Evolutionary conservation across 2,113 vertebrate genomes (phyloP).

Genomic region (Ptyas mucosa): DNA sequence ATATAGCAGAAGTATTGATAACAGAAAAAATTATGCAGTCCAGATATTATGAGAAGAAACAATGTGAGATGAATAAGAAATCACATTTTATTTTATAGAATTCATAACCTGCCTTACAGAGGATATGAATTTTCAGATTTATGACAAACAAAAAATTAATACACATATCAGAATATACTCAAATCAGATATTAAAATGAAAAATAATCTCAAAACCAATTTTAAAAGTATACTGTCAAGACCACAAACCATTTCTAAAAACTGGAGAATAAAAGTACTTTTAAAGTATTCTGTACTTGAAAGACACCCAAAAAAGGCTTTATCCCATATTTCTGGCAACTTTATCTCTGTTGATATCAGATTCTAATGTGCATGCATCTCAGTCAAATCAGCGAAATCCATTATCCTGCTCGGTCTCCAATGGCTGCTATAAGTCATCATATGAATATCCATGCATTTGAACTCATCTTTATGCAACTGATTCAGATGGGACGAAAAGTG

Average conservation of each 20-base stretch:
- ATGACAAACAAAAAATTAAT: neutral
- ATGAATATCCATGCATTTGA: neutral
- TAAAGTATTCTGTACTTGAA: neutral
- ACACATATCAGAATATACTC: neutral
- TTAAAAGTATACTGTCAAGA: neutral
- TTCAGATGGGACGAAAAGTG: neutral
- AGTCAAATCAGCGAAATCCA: neutral
- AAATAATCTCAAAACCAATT: neutral
- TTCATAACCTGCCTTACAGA: neutral
- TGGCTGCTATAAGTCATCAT: neutral
- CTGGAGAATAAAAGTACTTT: neutral
- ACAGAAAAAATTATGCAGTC: neutral
- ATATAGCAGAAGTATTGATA: neutral
- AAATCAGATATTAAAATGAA: neutral
- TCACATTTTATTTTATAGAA: neutral
- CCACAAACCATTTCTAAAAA: neutral
- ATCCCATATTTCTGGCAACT: too few species aligned
- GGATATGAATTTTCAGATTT: neutral
- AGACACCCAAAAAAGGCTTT: neutral
- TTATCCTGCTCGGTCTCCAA: neutral
- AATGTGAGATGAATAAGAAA: neutral
- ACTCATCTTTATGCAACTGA: neutral
- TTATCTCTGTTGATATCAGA: neutral
- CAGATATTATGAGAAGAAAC: neutral
- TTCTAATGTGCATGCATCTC: neutral